These are phyloP conservation scores for Aplocera efformata DNA, from an alignment of 2,888 invertebrate genomes.

Conservation along the genomic window DNA sequence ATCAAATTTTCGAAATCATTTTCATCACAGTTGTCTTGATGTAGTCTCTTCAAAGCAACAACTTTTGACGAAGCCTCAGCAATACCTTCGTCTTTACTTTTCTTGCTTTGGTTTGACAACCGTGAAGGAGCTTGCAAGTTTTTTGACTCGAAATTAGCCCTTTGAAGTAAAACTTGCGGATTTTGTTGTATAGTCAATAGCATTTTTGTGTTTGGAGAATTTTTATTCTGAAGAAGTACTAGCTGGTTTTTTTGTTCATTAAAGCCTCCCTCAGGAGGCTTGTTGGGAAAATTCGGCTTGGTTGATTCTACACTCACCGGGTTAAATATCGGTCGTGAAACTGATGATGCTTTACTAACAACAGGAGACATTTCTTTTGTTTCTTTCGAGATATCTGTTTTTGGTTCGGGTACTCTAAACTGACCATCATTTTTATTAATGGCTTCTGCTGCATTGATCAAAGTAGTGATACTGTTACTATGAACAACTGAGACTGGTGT, in stretches of 20 bases:
- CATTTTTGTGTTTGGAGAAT: conserved; percentile 58
- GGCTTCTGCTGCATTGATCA: conserved; percentile 62
- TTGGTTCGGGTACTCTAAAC: conserved; percentile 52
- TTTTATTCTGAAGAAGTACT: conserved; percentile 64
- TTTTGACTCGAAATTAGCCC: conserved; percentile 66
- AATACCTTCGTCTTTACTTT: conserved; percentile 62
- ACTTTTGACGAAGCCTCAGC: conserved; percentile 65
- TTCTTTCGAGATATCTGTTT: conserved; percentile 40
- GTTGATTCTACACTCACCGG: conserved; percentile 26
- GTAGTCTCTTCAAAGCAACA: conserved; percentile 69
- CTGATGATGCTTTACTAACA: not conserved
- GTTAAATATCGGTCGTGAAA: not conserved
- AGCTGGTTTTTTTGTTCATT: conserved; percentile 67
- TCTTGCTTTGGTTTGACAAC: conserved; percentile 62
- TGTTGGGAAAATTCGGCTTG: conserved; percentile 47
- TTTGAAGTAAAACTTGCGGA: conserved; percentile 62
- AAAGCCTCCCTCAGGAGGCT: conserved; percentile 48
- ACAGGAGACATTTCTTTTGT: conserved; percentile 35
- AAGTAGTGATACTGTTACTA: conserved; percentile 50
- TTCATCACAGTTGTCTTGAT: conserved; percentile 73
- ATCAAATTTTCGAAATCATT: conserved; percentile 79
- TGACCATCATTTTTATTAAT: conserved; percentile 56
- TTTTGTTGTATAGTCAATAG: conserved; percentile 62
- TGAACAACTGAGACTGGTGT: conserved; percentile 23
- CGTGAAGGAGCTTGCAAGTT: conserved; percentile 75